Evolutionary conservation across 2,113 vertebrate species (phyloP).

Genomic region (Siphamia tubifer): DNA sequence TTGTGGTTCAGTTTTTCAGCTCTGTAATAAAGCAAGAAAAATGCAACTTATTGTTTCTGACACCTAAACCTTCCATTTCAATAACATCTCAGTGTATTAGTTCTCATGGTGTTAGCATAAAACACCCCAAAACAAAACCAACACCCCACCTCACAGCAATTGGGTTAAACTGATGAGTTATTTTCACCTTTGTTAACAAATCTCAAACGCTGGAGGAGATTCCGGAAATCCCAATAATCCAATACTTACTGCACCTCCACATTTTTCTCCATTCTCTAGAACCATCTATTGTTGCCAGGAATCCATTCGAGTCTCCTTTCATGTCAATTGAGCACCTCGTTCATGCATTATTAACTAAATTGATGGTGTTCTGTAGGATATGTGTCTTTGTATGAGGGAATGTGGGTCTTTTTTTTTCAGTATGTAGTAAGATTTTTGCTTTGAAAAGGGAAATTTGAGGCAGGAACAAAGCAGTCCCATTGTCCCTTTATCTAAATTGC

Average conservation of each 20-base stretch:
- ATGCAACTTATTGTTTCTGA: not conserved
- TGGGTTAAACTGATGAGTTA: constrained; percentile 16
- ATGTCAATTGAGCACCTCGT: constrained; percentile 66
- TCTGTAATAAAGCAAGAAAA: not conserved
- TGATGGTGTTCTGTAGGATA: constrained; percentile 61
- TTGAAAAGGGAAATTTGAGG: constrained; percentile 38
- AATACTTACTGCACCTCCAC: constrained; percentile 45
- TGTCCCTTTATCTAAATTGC: constrained; percentile 1
- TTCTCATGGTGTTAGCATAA: constrained; percentile 1
- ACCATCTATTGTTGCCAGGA: constrained; percentile 62
- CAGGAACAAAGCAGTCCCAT: constrained; percentile 38
- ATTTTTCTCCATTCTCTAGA: constrained; percentile 40
- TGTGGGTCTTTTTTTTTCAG: constrained; percentile 29
- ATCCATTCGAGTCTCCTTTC: constrained; percentile 68
- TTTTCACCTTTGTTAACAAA: constrained; percentile 47
- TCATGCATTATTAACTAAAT: constrained; percentile 78
- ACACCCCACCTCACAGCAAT: not conserved
- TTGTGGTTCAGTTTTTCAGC: constrained; percentile 5
- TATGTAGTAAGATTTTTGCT: constrained; percentile 6
- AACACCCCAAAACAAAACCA: no score
- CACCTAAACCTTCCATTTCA: not conserved
- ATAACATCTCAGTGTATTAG: constrained; percentile 28
- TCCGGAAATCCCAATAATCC: constrained; percentile 50
- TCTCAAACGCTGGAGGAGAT: constrained; percentile 18
- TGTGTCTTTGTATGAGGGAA: constrained; percentile 37